These are phyloP conservation scores for Hylyphantes graminicola DNA, from an alignment of 1,140 invertebrate genomes.

Conservation along the genomic window DNA sequence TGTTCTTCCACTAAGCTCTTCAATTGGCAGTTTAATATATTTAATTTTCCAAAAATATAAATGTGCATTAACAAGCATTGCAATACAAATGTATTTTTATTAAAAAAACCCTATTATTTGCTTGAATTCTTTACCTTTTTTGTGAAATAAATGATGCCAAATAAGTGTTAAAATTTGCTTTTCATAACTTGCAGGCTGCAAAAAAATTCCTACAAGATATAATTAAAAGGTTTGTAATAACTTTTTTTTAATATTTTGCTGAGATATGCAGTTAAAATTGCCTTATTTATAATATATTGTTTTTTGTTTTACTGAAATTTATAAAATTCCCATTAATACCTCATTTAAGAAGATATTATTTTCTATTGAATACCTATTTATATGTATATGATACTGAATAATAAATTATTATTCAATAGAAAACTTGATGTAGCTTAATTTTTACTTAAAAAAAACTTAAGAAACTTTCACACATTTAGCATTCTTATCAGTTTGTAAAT, in stretches of 20 bases:
- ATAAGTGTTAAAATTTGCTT: neutral
- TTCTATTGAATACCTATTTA: neutral
- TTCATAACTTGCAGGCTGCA: slow-evolving; percentile 11
- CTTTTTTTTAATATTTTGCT: neutral
- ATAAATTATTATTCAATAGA: neutral
- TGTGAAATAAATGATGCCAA: too few species aligned
- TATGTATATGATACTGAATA: neutral
- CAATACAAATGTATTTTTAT: neutral
- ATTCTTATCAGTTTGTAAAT: too few species aligned
- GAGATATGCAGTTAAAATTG: neutral
- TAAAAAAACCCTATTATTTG: too few species aligned
- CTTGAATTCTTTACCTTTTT: too few species aligned
- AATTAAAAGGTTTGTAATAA: slow-evolving; percentile 22
- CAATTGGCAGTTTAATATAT: neutral
- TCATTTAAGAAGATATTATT: neutral
- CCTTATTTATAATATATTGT: neutral
- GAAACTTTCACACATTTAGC: too few species aligned
- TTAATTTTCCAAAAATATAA: neutral
- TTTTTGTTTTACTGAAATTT: neutral
- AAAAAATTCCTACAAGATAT: slow-evolving; percentile 39
- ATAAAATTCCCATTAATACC: neutral
- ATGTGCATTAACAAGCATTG: neutral
- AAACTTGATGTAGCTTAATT: too few species aligned
- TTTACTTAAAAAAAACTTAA: too few species aligned
- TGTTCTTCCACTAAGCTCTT: too few species aligned